Conservation (phyloP, 2,797 vertebrate species). For the Enteromius viviparus region DNA sequence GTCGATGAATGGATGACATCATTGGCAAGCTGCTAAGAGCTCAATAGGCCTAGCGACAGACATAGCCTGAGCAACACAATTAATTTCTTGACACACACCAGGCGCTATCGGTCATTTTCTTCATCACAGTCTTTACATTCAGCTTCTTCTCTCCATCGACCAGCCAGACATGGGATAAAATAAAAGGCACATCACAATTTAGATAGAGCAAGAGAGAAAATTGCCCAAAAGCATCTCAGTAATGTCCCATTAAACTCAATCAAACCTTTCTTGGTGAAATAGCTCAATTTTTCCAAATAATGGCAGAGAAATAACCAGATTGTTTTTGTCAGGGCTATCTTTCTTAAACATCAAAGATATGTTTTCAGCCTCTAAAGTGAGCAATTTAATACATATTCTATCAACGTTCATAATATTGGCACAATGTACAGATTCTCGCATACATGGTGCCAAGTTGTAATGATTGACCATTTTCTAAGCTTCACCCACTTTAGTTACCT, state of each 20-base stretch:
- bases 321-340: background rate
- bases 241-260: conserved; percentile 42
- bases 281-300: conserved; percentile 4
- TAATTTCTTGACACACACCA: conserved; percentile 6
- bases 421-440: conserved; percentile 1
- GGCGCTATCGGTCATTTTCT: background rate
- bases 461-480: background rate
- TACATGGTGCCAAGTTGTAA: background rate
- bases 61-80: conserved; percentile 33
- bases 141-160: background rate
- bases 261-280: conserved; percentile 32
- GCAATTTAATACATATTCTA: background rate
- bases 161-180: background rate
- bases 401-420: background rate
- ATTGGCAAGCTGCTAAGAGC: conserved; percentile 39
- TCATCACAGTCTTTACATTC: background rate
- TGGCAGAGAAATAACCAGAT: background rate
- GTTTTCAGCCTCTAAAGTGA: background rate
- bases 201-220: conserved; percentile 29
- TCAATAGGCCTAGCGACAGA: conserved; percentile 35
- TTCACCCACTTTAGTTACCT: background rate
- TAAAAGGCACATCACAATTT: conserved; percentile 12
- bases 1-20: conserved; percentile 36
- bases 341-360: background rate
- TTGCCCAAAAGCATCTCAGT: conserved; percentile 22